Percentiles rank a stretch among this genome's conserved stretches.
phyloP scores from a whole-genome alignment of 2,888 invertebrate species.

The Pachymerium ferrugineum region DNA sequence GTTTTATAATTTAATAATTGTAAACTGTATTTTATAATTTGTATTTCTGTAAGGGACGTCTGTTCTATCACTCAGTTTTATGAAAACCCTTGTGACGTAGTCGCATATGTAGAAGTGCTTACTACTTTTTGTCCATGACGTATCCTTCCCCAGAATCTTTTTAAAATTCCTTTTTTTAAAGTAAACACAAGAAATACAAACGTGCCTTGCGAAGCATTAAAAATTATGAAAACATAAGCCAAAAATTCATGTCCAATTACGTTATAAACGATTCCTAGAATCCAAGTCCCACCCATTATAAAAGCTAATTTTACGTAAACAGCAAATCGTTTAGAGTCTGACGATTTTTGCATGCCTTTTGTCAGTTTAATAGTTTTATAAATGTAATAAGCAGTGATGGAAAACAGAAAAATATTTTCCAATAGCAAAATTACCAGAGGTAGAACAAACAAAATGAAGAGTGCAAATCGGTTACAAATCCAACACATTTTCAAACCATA shows the following conservation, averaged over 20 bases:
- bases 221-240: constrained; percentile 50
- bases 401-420: constrained; percentile 47
- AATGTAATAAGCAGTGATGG: constrained; percentile 44
- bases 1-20: no score
- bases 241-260: constrained; percentile 43
- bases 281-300: constrained; percentile 51
- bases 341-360: not conserved
- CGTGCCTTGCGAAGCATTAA: constrained; percentile 51
- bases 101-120: no score
- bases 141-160: not conserved
- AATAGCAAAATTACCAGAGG: constrained; percentile 47
- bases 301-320: constrained; percentile 47
- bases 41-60: no score
- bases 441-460: constrained; percentile 47
- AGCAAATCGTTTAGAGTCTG: constrained; percentile 41
- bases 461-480: constrained; percentile 46
- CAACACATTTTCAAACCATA: constrained; percentile 45
- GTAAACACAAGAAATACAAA: constrained; percentile 53
- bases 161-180: constrained; percentile 39
- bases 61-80: no score
- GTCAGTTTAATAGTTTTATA: constrained; percentile 36
- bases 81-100: no score
- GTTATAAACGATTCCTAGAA: constrained; percentile 48
- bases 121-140: no score
- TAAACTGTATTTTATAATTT: no score